Percentiles rank a stretch among this genome's conserved stretches.
Conservation (phyloP, 1,140 invertebrate genomes). For the Berghia stephanieae region DNA sequence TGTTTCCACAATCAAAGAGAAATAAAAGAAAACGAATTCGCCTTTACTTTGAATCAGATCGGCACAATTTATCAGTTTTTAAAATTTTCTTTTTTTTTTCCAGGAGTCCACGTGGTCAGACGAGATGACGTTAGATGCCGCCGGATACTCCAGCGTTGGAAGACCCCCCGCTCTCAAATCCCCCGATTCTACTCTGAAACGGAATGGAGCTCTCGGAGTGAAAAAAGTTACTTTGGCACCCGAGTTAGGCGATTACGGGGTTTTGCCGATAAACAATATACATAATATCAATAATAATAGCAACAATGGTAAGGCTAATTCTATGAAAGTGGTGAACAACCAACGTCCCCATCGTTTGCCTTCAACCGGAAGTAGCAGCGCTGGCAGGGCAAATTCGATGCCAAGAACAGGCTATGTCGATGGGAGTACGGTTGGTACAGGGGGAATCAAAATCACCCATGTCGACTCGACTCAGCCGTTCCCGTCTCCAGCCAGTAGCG, state of each 20-base stretch:
- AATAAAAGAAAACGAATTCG: background rate
- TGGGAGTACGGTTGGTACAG: constrained; percentile 19
- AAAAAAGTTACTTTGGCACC: constrained; percentile 43
- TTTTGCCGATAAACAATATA: no score
- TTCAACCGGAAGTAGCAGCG: background rate
- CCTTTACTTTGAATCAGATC: background rate
- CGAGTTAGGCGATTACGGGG: constrained; percentile 33
- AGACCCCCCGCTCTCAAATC: constrained; percentile 39
- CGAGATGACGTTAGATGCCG: constrained; percentile 18
- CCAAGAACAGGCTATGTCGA: background rate
- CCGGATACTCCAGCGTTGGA: constrained; percentile 34
- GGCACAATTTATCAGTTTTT: background rate
- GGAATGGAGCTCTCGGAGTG: constrained; percentile 27
- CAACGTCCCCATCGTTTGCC: no score
- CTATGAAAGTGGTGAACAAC: no score
- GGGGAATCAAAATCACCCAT: constrained; percentile 18
- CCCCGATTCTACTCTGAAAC: constrained; percentile 30
- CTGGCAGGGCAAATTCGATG: background rate
- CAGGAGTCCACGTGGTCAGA: constrained; percentile 30
- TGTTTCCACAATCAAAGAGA: background rate
- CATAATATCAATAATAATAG: no score
- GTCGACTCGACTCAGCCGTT: constrained; percentile 13
- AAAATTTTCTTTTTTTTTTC: background rate
- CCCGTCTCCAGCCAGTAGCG: constrained; percentile 16
- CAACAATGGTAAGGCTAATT: no score